Evolutionary conservation across 2,113 vertebrate species (phyloP).

Genomic region (Centropus unirufus): DNA sequence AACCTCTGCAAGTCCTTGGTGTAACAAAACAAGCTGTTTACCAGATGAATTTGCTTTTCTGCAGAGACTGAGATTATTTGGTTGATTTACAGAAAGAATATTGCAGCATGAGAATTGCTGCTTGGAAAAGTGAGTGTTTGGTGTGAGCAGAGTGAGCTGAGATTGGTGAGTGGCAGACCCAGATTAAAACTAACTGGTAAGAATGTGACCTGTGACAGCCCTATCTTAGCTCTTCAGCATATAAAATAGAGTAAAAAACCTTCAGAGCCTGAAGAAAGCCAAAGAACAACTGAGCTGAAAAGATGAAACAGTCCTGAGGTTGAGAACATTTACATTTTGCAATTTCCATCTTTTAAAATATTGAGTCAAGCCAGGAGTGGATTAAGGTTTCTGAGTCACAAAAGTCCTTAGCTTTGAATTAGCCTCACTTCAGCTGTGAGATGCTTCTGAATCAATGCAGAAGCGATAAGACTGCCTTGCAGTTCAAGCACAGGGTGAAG

Average conservation of each 20-base stretch:
- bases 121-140: not conserved
- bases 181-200: not conserved
- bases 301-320: not conserved
- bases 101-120: not conserved
- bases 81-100: not conserved
- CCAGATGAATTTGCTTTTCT: not conserved
- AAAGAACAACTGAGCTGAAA: not conserved
- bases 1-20: not conserved
- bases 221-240: not conserved
- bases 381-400: not conserved
- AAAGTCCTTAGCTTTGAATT: not conserved
- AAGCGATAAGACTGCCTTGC: accelerated
- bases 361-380: not conserved
- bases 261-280: not conserved
- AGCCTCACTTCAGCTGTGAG: not conserved
- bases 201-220: not conserved
- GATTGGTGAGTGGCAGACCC: not conserved
- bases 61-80: not conserved
- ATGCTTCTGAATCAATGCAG: not conserved
- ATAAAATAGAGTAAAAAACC: not conserved
- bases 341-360: slow-evolving; percentile 11
- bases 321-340: not conserved
- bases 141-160: not conserved
- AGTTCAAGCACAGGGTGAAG: not conserved
- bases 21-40: not conserved